Conservation (phyloP, 2,113 vertebrate genomes). For the Marmota monax region DNA sequence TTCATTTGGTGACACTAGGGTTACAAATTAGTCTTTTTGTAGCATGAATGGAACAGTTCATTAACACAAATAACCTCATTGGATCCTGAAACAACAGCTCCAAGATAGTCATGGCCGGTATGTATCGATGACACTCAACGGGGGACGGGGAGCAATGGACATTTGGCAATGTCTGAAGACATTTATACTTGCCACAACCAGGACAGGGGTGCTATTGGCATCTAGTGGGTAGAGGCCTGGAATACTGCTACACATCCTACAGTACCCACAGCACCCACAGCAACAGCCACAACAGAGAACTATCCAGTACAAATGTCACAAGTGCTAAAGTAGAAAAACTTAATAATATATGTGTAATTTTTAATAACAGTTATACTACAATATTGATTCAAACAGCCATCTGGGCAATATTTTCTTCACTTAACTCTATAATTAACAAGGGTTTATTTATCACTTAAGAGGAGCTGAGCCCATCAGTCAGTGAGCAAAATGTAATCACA, state of each 20-base stretch:
- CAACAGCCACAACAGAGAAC: background rate
- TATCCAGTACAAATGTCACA: background rate
- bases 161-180: slow-evolving; percentile 16
- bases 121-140: background rate
- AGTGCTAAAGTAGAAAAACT: background rate
- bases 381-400: slow-evolving; percentile 31
- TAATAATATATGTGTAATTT: background rate
- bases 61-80: slow-evolving; percentile 23
- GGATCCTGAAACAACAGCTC: background rate
- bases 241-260: background rate
- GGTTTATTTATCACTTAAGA: slow-evolving; percentile 32
- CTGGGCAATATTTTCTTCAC: slow-evolving; percentile 34
- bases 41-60: background rate
- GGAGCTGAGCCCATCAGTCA: background rate
- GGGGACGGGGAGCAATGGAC: background rate
- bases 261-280: background rate
- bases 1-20: background rate
- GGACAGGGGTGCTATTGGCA: background rate
- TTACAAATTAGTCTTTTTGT: slow-evolving; percentile 57
- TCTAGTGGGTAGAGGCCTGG: background rate
- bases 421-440: background rate
- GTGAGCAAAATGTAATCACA: background rate
- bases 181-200: background rate
- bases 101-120: background rate
- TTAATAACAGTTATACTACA: background rate